Percentiles rank a stretch among this genome's conserved stretches.
These are phyloP conservation scores for Blomia tropicalis DNA, from an alignment of 2,888 invertebrate genomes.

Conservation along the genomic window DNA sequence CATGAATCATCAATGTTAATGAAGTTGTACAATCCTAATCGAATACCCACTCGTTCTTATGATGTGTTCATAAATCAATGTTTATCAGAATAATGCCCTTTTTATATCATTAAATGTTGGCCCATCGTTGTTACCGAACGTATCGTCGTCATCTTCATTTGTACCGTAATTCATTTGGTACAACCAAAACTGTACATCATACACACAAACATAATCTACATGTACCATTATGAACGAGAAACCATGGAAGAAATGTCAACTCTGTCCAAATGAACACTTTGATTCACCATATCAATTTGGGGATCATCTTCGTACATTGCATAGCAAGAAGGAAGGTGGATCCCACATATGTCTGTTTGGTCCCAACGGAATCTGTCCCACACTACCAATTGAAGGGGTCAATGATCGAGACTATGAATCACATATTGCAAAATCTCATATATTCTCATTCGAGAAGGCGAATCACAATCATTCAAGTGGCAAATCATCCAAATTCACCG, in stretches of 20 bases:
- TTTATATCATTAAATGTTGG: too few species aligned
- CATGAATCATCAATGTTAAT: too few species aligned
- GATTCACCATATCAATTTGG: slow-evolving; percentile 35
- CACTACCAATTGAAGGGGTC: slow-evolving; percentile 72
- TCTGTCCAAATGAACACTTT: slow-evolving; percentile 22
- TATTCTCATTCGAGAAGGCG: slow-evolving; percentile 28
- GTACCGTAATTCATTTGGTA: too few species aligned
- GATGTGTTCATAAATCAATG: too few species aligned
- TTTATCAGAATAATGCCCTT: too few species aligned
- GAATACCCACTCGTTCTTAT: too few species aligned
- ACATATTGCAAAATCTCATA: slow-evolving; percentile 54
- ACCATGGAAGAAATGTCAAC: slow-evolving; percentile 17
- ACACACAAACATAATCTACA: too few species aligned
- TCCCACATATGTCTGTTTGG: slow-evolving; percentile 74
- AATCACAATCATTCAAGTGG: neutral
- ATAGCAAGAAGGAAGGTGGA: slow-evolving; percentile 67
- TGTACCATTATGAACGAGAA: neutral
- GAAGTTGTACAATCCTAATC: too few species aligned
- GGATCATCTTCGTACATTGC: slow-evolving; percentile 60
- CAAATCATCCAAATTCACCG: too few species aligned
- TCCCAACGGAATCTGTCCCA: slow-evolving; percentile 65
- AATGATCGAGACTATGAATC: slow-evolving; percentile 71
- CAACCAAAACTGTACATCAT: too few species aligned
- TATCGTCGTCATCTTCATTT: too few species aligned
- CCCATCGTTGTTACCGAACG: too few species aligned